Evolutionary conservation across 1,140 invertebrate species (phyloP).

Genomic region (Atopsyche davidsoni): DNA sequence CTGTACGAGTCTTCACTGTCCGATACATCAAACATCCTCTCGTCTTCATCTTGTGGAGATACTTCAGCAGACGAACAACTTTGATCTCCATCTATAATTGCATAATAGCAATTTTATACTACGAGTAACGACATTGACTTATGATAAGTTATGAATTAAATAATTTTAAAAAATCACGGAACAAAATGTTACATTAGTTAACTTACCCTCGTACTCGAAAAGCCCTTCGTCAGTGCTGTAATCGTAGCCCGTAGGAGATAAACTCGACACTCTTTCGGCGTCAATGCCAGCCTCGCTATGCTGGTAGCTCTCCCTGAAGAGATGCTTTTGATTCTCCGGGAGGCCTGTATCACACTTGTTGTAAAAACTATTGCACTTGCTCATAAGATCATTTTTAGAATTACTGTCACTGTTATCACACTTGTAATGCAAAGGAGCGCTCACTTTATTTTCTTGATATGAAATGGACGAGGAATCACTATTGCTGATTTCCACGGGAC

Average conservation of each 20-base stretch:
- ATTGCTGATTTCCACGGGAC: background rate
- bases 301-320: conserved; percentile 2
- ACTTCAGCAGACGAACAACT: conserved; percentile 23
- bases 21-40: conserved; percentile 38
- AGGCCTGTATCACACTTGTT: too few species aligned
- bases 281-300: background rate
- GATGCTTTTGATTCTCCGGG: too few species aligned
- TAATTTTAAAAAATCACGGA: too few species aligned
- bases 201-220: conserved; percentile 23
- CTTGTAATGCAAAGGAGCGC: too few species aligned
- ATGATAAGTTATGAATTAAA: too few species aligned
- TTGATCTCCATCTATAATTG: conserved; percentile 17
- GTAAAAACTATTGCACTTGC: too few species aligned
- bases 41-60: conserved; percentile 33
- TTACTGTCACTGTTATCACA: too few species aligned
- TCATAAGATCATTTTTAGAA: too few species aligned
- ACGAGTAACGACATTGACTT: too few species aligned
- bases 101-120: background rate
- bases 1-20: conserved; percentile 46
- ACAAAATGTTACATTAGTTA: too few species aligned
- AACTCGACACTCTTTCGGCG: background rate
- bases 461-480: background rate
- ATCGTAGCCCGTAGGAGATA: conserved; percentile 1
- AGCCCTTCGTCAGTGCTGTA: conserved; percentile 21
- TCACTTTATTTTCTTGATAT: conserved; percentile 5